These are phyloP conservation scores for Trochalopteron elliotii DNA, from an alignment of 2,113 vertebrate genomes.

Conservation along the genomic window DNA sequence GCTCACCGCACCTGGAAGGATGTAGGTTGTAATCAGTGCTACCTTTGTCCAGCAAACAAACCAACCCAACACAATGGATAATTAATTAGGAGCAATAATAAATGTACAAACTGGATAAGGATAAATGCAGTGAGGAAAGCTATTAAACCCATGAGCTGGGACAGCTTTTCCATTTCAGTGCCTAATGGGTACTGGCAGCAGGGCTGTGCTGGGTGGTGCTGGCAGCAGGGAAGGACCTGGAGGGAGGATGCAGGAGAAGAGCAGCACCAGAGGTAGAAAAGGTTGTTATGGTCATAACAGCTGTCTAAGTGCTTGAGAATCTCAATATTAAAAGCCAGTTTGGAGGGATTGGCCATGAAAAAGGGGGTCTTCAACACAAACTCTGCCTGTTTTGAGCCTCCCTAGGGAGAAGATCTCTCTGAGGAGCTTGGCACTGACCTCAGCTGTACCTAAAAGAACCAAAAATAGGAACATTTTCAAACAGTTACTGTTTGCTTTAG, in stretches of 20 bases:
- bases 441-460: neutral
- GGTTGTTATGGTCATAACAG: neutral
- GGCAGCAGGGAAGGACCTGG: neutral
- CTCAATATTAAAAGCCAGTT: neutral
- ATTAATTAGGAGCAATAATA: conserved; percentile 53
- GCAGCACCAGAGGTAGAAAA: neutral
- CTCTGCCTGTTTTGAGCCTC: neutral
- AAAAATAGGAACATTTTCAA: neutral
- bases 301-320: neutral
- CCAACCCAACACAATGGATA: neutral
- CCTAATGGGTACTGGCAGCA: conserved; percentile 22
- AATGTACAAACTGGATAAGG: conserved; percentile 11
- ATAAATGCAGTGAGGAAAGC: conserved; percentile 9
- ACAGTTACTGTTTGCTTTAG: neutral
- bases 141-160: conserved; percentile 31
- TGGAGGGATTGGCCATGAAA: neutral
- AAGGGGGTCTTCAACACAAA: neutral
- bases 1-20: neutral
- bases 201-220: neutral
- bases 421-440: neutral
- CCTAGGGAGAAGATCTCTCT: neutral
- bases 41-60: conserved; percentile 2
- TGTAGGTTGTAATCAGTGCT: neutral
- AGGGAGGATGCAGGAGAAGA: neutral
- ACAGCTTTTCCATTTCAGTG: conserved; percentile 1